Conservation (phyloP, 1,140 invertebrate genomes). For the Calliphora vicina region DNA sequence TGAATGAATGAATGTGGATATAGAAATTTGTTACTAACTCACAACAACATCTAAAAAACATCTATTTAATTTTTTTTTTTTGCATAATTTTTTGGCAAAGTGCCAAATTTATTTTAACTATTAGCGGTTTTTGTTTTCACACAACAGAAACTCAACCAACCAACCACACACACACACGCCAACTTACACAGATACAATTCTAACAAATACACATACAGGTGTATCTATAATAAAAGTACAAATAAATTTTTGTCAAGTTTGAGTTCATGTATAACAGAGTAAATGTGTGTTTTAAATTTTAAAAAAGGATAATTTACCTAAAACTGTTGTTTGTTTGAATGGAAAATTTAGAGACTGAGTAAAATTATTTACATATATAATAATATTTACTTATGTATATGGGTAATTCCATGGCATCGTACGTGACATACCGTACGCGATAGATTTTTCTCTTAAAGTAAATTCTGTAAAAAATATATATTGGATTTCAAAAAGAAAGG, state of each 20-base stretch:
- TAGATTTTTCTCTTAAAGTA: no score
- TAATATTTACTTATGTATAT: no score
- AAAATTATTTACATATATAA: no score
- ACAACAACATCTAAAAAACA: not conserved
- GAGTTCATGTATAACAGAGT: not conserved
- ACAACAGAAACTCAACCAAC: not conserved
- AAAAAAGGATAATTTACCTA: not conserved
- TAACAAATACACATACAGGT: not conserved
- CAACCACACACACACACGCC: not conserved
- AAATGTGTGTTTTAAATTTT: no score
- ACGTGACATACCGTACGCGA: no score
- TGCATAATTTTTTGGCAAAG: conserved; percentile 5
- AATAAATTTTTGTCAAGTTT: not conserved
- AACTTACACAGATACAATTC: not conserved
- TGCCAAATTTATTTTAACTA: conserved; percentile 14
- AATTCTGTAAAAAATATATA: no score
- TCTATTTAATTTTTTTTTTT: no score
- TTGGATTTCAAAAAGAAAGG: no score
- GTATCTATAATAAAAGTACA: not conserved
- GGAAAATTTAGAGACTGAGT: no score
- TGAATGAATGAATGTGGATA: no score
- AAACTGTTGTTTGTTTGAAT: not conserved
- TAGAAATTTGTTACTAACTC: not conserved
- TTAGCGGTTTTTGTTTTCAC: not conserved
- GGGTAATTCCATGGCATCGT: no score